phyloP scores from a whole-genome alignment of 2,113 vertebrate species.

The Lasiurus cinereus region DNA sequence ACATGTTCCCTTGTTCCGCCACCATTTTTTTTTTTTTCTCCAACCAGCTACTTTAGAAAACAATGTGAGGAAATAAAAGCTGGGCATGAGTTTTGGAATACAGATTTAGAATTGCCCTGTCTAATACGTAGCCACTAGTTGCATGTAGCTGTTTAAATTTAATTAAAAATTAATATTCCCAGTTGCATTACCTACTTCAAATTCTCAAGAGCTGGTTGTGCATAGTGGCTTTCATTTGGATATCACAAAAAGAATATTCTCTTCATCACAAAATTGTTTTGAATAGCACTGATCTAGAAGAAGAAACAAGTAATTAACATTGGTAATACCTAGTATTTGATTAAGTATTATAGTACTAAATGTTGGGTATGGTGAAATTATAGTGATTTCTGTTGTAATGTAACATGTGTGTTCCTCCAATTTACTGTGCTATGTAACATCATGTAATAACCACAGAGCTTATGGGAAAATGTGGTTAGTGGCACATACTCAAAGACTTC shows the following conservation, averaged over 20 bases:
- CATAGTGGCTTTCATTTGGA: not conserved
- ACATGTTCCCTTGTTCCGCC: too few species aligned
- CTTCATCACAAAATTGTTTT: not conserved
- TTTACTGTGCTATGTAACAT: not conserved
- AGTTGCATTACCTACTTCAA: not conserved
- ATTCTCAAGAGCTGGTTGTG: not conserved
- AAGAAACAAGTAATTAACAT: not conserved
- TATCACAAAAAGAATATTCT: not conserved
- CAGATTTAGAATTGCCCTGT: not conserved
- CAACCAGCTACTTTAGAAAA: slow-evolving; percentile 43
- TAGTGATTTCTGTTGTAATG: not conserved
- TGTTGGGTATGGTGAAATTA: not conserved
- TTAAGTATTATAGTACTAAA: not conserved
- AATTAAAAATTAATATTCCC: slow-evolving; percentile 42
- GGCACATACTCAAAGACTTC: not conserved
- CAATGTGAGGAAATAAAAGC: slow-evolving; percentile 2
- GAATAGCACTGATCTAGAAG: not conserved
- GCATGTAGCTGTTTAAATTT: too few species aligned
- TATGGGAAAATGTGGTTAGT: not conserved
- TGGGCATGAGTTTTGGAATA: slow-evolving; percentile 27
- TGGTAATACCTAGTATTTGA: not conserved
- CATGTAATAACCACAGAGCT: not conserved
- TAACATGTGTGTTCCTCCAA: not conserved
- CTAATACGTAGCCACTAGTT: not conserved
- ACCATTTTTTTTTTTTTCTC: too few species aligned